Percentiles rank a stretch among this genome's conserved stretches.
Conservation (phyloP, 2,797 vertebrate species). For the Phylloscopus collybita region DNA sequence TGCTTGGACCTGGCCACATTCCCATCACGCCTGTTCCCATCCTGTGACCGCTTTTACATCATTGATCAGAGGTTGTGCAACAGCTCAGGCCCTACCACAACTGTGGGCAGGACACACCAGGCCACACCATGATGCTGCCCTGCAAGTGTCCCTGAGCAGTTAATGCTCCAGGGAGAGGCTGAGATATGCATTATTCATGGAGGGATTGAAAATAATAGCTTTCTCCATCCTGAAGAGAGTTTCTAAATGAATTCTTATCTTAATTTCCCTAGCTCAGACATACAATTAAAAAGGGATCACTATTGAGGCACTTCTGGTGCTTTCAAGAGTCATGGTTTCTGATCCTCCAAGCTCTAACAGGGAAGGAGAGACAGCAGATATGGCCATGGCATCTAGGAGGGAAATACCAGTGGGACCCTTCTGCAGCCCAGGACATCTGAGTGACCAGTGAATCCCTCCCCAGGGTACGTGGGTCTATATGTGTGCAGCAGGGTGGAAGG, state of each 20-base stretch:
- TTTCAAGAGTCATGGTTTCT: background rate
- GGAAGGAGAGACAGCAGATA: background rate
- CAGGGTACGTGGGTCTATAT: accelerated
- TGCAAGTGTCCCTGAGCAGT: background rate
- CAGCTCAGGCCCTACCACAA: background rate
- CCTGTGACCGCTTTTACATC: accelerated
- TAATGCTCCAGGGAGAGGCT: background rate
- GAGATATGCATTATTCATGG: background rate
- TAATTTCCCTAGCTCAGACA: background rate
- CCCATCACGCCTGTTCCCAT: background rate
- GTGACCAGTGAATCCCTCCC: background rate
- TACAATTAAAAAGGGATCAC: background rate
- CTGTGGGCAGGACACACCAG: background rate
- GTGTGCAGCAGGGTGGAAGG: background rate
- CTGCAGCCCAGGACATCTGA: background rate
- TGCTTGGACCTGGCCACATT: background rate
- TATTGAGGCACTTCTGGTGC: background rate
- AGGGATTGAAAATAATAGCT: background rate
- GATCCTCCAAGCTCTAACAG: background rate
- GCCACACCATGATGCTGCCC: background rate
- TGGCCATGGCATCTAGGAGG: accelerated
- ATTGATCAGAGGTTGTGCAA: background rate
- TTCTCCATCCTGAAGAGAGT: background rate
- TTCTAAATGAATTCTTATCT: background rate
- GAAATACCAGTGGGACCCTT: background rate